Base-by-base conservation (phyloP, 2,888 invertebrate genomes). In the Fragum sueziense region DNA sequence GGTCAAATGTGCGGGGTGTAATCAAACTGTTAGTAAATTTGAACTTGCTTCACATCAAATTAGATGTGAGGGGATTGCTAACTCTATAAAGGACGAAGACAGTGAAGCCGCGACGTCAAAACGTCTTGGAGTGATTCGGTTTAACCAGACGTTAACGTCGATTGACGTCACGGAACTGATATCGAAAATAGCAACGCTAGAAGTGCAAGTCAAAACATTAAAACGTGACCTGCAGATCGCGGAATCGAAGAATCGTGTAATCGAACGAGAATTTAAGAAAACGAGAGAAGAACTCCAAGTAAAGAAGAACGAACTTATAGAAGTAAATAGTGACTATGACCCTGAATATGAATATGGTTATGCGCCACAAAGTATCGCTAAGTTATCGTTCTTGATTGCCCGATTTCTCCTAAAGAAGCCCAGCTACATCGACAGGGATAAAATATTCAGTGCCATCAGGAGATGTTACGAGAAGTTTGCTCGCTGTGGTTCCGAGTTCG, bases 51-150 rank as follows among this genome's bases (percentile, higher is more conserved):
- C 85, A 1, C 92, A 92, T 75, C 91, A 91, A 71, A 86, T 90
- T 54, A 69, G 83, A 20, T 92, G 92, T 72, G 85, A 87, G n/a
- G 90, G 86, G 14, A 89, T 91, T 25, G 94, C 95, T 94, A 93
- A 95, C 93, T 94, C 87, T 0, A 69, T 89, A 25, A 67, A 76
- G 11, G 88, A 88, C 25, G 88, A 88, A 11, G 85, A 86, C 7
- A 47, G 47, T 7, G 78, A 76, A 11, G 33, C 25, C 20, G n/a
- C 51, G n/a, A 65, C 79, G 4, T 69, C 77, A 22, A 74, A 78
- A 27, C 41, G 84, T 27, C 68, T 85, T 4, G 70, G 82, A 11
- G 75, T 68, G 41, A 57, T 81, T 31, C 79, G 82, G 1, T 80
- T 77, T 52, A 83, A 77, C 41, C 79, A 85, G 51, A 73, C 82